phyloP scores from a whole-genome alignment of 2,888 invertebrate genomes.

The Brassicogethes aeneus region DNA sequence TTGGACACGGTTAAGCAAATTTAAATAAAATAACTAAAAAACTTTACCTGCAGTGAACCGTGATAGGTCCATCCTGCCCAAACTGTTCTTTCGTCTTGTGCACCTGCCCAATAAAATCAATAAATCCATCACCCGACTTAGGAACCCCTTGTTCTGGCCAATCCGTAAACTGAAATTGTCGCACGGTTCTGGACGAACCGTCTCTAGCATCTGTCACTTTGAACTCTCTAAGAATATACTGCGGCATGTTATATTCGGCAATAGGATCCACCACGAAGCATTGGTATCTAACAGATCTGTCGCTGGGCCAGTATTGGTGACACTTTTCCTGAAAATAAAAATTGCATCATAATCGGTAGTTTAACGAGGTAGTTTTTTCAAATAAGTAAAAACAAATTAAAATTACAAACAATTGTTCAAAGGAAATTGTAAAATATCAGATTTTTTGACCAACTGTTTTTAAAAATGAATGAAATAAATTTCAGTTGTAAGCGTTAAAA shows the following conservation, averaged over 20 bases:
- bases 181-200: constrained; percentile 88
- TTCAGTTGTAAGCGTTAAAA: too few relatives aligned
- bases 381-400: too few relatives aligned
- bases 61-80: constrained; percentile 98
- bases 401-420: too few relatives aligned
- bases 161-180: constrained; percentile 95
- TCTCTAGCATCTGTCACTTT: constrained; percentile 93
- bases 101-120: constrained; percentile 98
- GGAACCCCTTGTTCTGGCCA: constrained; percentile 97
- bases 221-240: constrained; percentile 97
- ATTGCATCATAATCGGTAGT: too few relatives aligned
- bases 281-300: constrained; percentile 93
- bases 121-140: constrained; percentile 96
- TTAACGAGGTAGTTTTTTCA: constrained; percentile 6
- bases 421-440: too few relatives aligned
- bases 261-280: constrained; percentile 98
- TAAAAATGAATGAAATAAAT: too few relatives aligned
- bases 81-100: constrained; percentile 99
- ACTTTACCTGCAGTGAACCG: constrained; percentile 86
- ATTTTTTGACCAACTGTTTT: too few relatives aligned
- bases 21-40: too few relatives aligned
- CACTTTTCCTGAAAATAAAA: constrained; percentile 77
- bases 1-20: too few relatives aligned
- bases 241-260: constrained; percentile 99
- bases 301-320: constrained; percentile 99